Evolutionary conservation across 1,140 invertebrate species (phyloP), one percentile per base, ranked within the genome.

Genomic region (Drosophila truncata): DNA sequence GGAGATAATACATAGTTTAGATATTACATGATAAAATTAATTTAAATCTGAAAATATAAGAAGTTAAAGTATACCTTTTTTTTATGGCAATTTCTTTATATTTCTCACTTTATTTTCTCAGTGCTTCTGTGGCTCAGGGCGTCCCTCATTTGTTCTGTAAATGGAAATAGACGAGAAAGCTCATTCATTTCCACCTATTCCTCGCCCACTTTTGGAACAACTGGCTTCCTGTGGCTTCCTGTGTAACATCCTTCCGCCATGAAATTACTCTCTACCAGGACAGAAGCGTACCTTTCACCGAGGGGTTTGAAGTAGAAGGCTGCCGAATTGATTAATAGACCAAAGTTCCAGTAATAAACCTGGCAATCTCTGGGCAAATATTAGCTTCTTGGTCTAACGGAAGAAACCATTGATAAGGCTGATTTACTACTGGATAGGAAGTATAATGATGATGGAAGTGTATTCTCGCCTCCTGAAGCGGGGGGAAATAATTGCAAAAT

Each of bases 201-300:
- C 25, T 11, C 13, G 10, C 16, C 41, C 57, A 14, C 58, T 46
- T 2, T 31, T 2, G 41, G 29, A 25, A 65, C 75, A 82, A 80
- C 81, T 77, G n/a, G n/a, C n/a, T n/a, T n/a, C n/a, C n/a, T n/a
- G 77, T 35, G 73, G 82, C 62, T 64, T 85, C 66, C 78, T 77
- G 82, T 78, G 78, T 62, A 54, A 81, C 73, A 84, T 81, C 67
- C 82, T 85, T 84, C 78, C 82, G 82, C 55, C 78, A 58, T 69
- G 46, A 63, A 85, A 85, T 85, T 70, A 65, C 78, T 49, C 59
- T 65, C 62, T 16, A 8, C 9, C 14, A 16, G 54, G 16, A 60
- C 52, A 64, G 52, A n/a, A 20, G 37, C 29, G 33, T 16, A 16
- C 33, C 27, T 42, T 20, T 25, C 14, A 25, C 14, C 1, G 33